A percentile compares a stretch with the other conserved stretches of the same genome.
phyloP scores from a whole-genome alignment of 2,113 vertebrate species.

The Neodontobutis hainanensis region DNA sequence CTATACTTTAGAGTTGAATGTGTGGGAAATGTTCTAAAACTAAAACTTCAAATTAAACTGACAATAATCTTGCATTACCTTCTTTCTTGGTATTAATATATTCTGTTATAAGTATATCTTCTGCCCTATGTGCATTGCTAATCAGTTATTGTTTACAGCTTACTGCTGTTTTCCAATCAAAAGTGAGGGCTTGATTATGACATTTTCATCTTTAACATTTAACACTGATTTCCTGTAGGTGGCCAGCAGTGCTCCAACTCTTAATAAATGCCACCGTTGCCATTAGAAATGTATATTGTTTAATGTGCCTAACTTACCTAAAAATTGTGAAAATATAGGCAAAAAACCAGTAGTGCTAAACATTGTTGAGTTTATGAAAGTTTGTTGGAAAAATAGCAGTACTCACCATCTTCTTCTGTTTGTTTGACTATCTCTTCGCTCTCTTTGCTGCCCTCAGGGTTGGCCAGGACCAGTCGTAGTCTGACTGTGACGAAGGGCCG shows the following conservation, averaged over 20 bases:
- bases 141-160: not conserved
- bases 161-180: conserved; percentile 2
- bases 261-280: not conserved
- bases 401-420: conserved; percentile 93
- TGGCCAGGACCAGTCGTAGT: conserved; percentile 89
- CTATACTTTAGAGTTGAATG: too few species aligned
- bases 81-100: too few species aligned
- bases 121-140: not conserved
- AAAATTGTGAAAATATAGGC: not conserved
- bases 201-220: not conserved
- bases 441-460: conserved; percentile 93
- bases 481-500: conserved; percentile 92
- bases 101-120: too few species aligned
- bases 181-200: not conserved
- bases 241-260: not conserved
- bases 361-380: not conserved
- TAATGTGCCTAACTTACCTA: not conserved
- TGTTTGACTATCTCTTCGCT: conserved; percentile 95
- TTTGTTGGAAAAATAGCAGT: not conserved
- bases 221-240: not conserved
- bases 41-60: too few species aligned
- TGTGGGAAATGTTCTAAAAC: too few species aligned
- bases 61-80: too few species aligned
- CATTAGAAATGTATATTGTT: not conserved
- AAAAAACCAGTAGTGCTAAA: too few species aligned